These are phyloP conservation scores for Indri indri DNA, from an alignment of 2,113 vertebrate genomes.

Conservation along the genomic window DNA sequence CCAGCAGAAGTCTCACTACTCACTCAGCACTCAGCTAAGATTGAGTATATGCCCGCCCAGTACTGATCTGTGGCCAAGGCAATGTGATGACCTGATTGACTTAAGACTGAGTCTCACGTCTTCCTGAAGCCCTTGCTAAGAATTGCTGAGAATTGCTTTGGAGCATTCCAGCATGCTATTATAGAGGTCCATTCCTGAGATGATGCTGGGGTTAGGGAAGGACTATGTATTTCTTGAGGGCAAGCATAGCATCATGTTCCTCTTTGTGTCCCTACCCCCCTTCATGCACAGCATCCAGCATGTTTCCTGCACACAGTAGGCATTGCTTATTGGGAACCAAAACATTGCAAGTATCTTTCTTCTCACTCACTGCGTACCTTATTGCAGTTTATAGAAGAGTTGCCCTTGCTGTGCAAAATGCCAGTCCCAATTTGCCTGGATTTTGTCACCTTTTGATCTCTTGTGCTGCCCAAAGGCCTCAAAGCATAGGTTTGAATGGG, in stretches of 20 bases:
- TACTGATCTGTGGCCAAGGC: neutral
- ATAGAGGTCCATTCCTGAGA: neutral
- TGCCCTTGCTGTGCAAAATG: slow-evolving; percentile 13
- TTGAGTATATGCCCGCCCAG: neutral
- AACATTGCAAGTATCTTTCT: neutral
- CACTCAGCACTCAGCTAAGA: neutral
- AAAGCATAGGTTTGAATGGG: slow-evolving; percentile 18
- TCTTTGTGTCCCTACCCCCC: neutral
- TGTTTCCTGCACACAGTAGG: neutral
- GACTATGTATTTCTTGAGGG: neutral
- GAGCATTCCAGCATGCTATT: neutral
- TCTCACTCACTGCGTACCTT: slow-evolving; percentile 10
- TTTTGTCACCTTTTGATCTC: slow-evolving; percentile 56
- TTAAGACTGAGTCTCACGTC: neutral
- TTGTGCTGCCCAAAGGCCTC: slow-evolving; percentile 23
- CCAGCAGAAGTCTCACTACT: neutral
- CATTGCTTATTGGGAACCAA: neutral
- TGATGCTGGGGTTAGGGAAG: neutral
- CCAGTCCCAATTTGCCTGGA: slow-evolving; percentile 23
- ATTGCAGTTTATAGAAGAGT: slow-evolving; percentile 6
- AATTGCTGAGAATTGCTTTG: neutral
- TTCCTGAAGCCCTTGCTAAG: neutral
- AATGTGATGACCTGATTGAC: neutral
- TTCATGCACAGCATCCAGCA: neutral
- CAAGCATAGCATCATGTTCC: neutral